A percentile compares a stretch with the other conserved stretches of the same genome.
Conservation (phyloP, 1,140 invertebrate genomes). For the Portunus trituberculatus region DNA sequence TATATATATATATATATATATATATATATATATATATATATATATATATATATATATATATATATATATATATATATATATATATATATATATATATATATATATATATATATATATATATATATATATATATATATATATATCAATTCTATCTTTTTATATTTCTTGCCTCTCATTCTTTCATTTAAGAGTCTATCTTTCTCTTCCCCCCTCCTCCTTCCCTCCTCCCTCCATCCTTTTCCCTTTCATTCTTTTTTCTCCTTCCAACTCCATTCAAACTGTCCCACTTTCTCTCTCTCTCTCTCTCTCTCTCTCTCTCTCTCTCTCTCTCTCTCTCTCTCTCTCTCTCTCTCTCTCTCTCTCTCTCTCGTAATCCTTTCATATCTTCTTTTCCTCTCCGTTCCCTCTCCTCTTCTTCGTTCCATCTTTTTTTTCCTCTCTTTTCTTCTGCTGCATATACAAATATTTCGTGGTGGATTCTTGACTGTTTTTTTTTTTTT, state of each 20-base stretch:
- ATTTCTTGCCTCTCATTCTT: background rate
- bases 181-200: background rate
- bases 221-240: too few species aligned
- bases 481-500: too few species aligned
- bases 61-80: slow-evolving; percentile 58
- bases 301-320: slow-evolving; percentile 17
- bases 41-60: too few species aligned
- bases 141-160: background rate
- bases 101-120: slow-evolving; percentile 67
- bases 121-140: slow-evolving; percentile 62
- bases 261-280: background rate
- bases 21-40: too few species aligned
- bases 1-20: too few species aligned
- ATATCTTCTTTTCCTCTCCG: background rate
- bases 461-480: too few species aligned
- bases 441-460: too few species aligned
- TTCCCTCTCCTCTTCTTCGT: background rate
- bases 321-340: background rate
- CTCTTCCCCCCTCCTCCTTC: background rate
- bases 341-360: background rate
- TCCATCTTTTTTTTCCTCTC: too few species aligned
- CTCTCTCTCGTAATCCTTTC: background rate
- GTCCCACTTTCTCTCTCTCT: background rate
- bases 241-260: background rate
- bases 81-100: slow-evolving; percentile 67